Base-by-base conservation (phyloP, 2,888 invertebrate species). In the Agrochola macilenta region DNA sequence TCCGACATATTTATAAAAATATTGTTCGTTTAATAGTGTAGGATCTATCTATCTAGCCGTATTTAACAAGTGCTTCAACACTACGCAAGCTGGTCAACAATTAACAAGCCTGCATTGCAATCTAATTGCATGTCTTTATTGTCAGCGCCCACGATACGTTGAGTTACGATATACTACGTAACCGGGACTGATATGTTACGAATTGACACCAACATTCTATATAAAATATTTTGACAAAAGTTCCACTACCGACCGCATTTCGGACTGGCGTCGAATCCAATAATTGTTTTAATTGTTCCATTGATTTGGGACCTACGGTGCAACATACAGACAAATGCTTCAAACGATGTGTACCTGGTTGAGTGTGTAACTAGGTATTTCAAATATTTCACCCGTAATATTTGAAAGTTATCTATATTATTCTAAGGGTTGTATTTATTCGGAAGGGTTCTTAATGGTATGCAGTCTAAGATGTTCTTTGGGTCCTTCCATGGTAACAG, bases 81-180 rank as follows among this genome's bases (percentile, higher is more conserved):
- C 54, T 69, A 58, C 64, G 77, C 69, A 70, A 85, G 58, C 52
- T 63, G n/a, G 61, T 30, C 72, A 23, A 30, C 63, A 78, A 85
- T 82, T 82, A 81, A 30, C 69, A 20, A 61, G 58, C 39, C 5
- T 0, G n/a, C 74, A 57, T 72, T 63, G 74, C 78, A 75, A 81
- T 75, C 49, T 83, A 84, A 83, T 83, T 73, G 35, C 72, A 78
- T n/a, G 65, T 78, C 72, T 61, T 81, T 75, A 69, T 81, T 46
- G 76, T 74, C 60, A 63, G 64, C 81, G 43, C 26, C 58, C 68
- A 52, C 54, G 39, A 81, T 82, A 83, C 73, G 65, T 73, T 26
- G 5, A 43, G 68, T 85, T 85, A 81, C 87, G 71, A 60, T 79
- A 63, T 61, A 69, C 63, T 57, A 69, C 78, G 87, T 83, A 83